Conservation (phyloP, 2,797 vertebrate species). For the Spinus pinus region DNA sequence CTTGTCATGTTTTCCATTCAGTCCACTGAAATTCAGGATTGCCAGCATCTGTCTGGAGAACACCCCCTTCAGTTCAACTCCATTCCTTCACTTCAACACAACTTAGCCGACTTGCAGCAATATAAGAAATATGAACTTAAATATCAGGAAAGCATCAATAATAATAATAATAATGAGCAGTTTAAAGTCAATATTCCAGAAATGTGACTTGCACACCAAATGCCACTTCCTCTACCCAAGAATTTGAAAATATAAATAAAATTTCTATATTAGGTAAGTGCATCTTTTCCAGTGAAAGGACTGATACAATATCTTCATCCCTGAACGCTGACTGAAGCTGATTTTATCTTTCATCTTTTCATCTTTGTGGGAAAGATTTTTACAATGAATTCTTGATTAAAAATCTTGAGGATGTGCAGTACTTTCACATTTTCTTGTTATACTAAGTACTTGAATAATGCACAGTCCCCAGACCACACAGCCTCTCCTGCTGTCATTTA, state of each 20-base stretch:
- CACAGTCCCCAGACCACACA: not conserved
- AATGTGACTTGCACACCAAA: not conserved
- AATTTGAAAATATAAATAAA: not conserved
- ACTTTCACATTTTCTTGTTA: not conserved
- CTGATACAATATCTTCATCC: not conserved
- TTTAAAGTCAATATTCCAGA: not conserved
- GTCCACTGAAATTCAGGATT: not conserved
- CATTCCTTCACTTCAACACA: not conserved
- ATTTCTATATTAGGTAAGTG: rapidly evolving
- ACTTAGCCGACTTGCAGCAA: not conserved
- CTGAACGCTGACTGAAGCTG: rapidly evolving
- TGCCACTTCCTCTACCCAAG: not conserved
- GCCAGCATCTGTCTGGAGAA: not conserved
- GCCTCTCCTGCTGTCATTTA: not conserved
- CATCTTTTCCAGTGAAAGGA: not conserved
- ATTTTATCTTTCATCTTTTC: not conserved
- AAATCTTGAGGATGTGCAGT: rapidly evolving
- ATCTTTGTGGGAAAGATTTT: not conserved
- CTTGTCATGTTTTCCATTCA: not conserved
- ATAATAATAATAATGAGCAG: not conserved
- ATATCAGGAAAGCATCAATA: not conserved
- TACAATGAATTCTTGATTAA: not conserved
- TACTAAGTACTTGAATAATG: not conserved
- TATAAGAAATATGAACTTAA: not conserved
- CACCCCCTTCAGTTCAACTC: not conserved